Percentiles rank a stretch among this genome's conserved stretches.
Conservation (phyloP, 2,113 vertebrate species). For the Aptenodytes forsteri region DNA sequence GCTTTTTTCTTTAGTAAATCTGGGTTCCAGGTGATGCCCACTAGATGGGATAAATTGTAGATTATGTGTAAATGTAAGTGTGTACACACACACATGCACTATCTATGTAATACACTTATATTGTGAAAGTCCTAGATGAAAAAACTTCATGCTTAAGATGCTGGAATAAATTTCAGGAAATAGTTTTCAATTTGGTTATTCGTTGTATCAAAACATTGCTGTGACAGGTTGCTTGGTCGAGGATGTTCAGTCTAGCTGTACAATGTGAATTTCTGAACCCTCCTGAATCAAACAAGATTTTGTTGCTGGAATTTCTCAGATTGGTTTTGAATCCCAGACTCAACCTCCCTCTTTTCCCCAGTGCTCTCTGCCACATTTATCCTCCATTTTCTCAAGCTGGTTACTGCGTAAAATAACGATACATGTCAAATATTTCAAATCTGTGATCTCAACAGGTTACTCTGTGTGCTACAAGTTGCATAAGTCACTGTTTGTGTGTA, state of each 20-base stretch:
- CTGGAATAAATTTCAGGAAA: background rate
- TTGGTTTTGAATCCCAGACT: background rate
- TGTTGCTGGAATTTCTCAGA: background rate
- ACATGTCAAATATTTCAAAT: background rate
- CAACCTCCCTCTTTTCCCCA: background rate
- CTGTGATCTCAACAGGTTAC: background rate
- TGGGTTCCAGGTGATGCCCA: background rate
- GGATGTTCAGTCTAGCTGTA: background rate
- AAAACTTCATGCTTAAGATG: background rate
- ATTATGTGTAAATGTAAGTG: background rate
- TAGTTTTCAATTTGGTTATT: background rate
- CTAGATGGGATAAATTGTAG: background rate
- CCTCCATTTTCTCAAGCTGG: background rate
- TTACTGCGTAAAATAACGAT: background rate
- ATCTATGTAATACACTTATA: background rate
- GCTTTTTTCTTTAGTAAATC: background rate
- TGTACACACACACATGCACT: accelerated
- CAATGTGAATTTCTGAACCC: background rate
- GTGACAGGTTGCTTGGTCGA: background rate
- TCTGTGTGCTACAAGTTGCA: background rate
- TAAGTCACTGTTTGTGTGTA: background rate
- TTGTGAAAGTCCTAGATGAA: background rate
- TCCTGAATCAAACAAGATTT: background rate
- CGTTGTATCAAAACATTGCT: background rate
- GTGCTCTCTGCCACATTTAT: background rate